Conservation (phyloP, 2,113 vertebrate species). For the Xyliphius kryptos region DNA sequence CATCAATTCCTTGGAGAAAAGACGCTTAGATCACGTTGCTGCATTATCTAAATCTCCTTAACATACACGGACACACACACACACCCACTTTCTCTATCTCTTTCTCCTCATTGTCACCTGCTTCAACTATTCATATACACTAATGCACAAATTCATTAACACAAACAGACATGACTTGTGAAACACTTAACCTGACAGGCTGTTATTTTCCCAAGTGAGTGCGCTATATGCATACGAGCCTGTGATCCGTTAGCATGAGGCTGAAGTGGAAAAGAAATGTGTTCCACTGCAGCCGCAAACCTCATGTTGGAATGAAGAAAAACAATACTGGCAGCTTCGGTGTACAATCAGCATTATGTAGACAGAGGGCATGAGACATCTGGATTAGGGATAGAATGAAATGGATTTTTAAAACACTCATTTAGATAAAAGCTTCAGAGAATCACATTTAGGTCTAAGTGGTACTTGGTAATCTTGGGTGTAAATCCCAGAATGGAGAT, state of each 20-base stretch:
- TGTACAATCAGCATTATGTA: slow-evolving; percentile 23
- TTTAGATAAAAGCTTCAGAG: slow-evolving; percentile 16
- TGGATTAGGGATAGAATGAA: not conserved
- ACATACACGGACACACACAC: too few species aligned
- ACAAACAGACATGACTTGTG: slow-evolving; percentile 12
- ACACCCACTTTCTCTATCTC: too few species aligned
- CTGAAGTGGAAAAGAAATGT: slow-evolving; percentile 12
- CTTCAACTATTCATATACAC: slow-evolving; percentile 29
- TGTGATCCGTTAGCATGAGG: not conserved
- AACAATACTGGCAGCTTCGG: slow-evolving; percentile 14
- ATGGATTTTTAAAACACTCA: slow-evolving; percentile 12
- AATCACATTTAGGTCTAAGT: slow-evolving; percentile 12
- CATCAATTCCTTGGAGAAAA: slow-evolving; percentile 37
- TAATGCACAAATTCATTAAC: slow-evolving; percentile 34
- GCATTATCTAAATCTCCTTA: slow-evolving; percentile 30
- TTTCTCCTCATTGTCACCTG: not conserved
- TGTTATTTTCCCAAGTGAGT: slow-evolving; percentile 27
- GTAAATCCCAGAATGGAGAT: slow-evolving; percentile 29
- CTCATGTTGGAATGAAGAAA: slow-evolving; percentile 18
- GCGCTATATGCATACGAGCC: slow-evolving; percentile 11
- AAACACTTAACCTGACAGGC: slow-evolving; percentile 38
- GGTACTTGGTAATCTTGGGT: slow-evolving; percentile 22
- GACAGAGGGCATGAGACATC: slow-evolving; percentile 15
- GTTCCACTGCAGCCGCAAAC: slow-evolving; percentile 12
- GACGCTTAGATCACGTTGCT: slow-evolving; percentile 35